Base-by-base conservation (phyloP, 2,113 vertebrate species). In the Corydoras maculifer region DNA sequence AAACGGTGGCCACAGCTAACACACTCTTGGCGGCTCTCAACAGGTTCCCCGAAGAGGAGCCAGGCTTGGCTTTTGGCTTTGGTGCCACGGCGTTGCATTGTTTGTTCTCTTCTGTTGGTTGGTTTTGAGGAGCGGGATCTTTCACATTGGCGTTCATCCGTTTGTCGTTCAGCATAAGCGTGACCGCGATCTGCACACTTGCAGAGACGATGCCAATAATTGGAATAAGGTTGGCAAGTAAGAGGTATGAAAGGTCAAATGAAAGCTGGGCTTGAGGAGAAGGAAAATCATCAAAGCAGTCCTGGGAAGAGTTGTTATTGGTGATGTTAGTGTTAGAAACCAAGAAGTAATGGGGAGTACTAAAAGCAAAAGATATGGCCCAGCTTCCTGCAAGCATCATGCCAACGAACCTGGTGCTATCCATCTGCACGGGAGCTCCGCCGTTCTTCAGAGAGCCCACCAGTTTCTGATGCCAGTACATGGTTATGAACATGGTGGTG, bases 401-500 rank as follows among this genome's bases (percentile, higher is more conserved):
- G 0, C 59, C 66, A 13, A 87, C 77, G 8, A 88, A 64, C 0
- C 71, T 18, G 9, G 88, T 50, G 65, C 72, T 86, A 66, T 91
- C 88, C 82, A 90, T 68, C 68, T 9, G 80, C 55, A 86, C 84
- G 0, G 82, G 80, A 0, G 82, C 84, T 0, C 85, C 85, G 0
- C 87, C 89, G 0, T 80, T 79, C 35, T 83, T 87, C 6, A 89
- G 70, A 14, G 87, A 90, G 0, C 87, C 86, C 0, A 90, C 88
- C 9, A 91, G 83, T 69, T 91, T 92, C 84, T 91, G 88, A 70
- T 90, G 76, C 90, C 90, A 91, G 76, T 82, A 91, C 2, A 73
- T 2, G 4, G 86, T 86, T 78, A 91, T 92, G 80, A 90, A 83
- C 65, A 91, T 74, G 8, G 90, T 90, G 1, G 88, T 84, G 69